Evolutionary conservation across 2,113 vertebrate species (phyloP), one percentile per base, ranked within the genome.

Genomic region (Thymallus thymallus): DNA sequence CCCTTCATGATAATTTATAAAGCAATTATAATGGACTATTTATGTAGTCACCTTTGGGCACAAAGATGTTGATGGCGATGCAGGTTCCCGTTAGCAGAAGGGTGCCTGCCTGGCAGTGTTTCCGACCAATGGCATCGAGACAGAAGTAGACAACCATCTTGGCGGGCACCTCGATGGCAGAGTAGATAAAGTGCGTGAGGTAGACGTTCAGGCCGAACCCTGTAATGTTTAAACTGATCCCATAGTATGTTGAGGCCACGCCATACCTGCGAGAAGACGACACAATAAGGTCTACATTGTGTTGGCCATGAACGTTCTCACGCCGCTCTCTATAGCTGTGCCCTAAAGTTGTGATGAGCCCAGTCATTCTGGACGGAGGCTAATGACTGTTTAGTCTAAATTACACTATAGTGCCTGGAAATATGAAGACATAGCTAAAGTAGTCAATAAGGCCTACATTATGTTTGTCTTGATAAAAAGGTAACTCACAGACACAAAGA

Each of bases 181-280:
- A 81, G 0, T 92, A 94, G 76, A 93, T 90, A 75, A 93, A 92
- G 69, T 94, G 89, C 0, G 91, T 93, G 67, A 94, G 84, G 73
- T 91, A 92, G 3, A 90, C 65, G 78, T 86, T 86, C 23, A 94
- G 60, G 1, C 92, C 92, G 22, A 93, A 92, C 1, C 84, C 87
- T 9, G 68, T 80, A 75, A 94, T 83, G 82, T 92, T 93, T 46
- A 94, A 64, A 71, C 91, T 92, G 82, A 94, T 91, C 1, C 92
- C 91, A 1, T 94, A 94, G 61, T 93, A 94, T 0, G 91, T 92
- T 0, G 74, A 86, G 4, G 90, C 84, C 0, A 91, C 78, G 1
- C 91, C 90, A 46, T 74, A 92, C 91, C 91, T 92, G 78, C 46
- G 73, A 58, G 68, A 24, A 1, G n/a, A 2, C 16, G 62, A 24